Base-by-base conservation (phyloP, 2,797 vertebrate genomes). In the Mormyrops attenuatus region DNA sequence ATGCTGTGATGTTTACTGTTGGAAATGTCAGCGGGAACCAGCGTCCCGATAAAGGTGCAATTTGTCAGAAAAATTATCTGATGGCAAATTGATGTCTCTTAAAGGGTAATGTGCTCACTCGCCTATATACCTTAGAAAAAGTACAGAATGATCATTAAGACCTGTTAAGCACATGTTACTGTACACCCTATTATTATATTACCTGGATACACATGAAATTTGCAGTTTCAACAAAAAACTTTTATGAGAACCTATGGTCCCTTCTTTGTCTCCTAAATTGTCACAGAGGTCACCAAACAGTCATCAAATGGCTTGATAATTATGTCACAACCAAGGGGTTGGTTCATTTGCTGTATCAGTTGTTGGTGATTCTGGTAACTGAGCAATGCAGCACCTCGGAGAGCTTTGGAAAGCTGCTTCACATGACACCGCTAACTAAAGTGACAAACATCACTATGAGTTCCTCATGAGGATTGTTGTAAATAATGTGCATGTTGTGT, bases 61-160 rank as follows among this genome's bases (percentile, higher is more conserved):
- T 88, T 88, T 88, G 60, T 69, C 88, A 69, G 57, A 34, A 84
- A 63, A 30, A 80, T 26, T 89, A 88, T 88, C 57, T 89, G 60
- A 89, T 86, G 17, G 5, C 26, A 47, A 82, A 50, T 52, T 50
- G 30, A 34, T 66, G 57, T 52, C 82, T 66, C 26, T 30, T 57
- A 86, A 89, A 86, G 53, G 41, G 82, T 53, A 86, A 38, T 86
- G 57, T 52, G 3, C 22, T 55, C 9, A 77, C 66, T 53, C 22
- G 15, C 57, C 57, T 63, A 26, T 30, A 89, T 17, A n/a, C 57
- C 47, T 82, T 85, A 22, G 11, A 30, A 66, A 49, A 26, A 5
- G 55, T 66, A 66, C 20, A 88, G 41, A 60, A 84, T 55, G 22
- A 53, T 57, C 52, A 84, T 85, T 89, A 63, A n/a, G 44, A 20